Evolutionary conservation across 2,888 invertebrate species (phyloP).

Genomic region (Athalia rosae): DNA sequence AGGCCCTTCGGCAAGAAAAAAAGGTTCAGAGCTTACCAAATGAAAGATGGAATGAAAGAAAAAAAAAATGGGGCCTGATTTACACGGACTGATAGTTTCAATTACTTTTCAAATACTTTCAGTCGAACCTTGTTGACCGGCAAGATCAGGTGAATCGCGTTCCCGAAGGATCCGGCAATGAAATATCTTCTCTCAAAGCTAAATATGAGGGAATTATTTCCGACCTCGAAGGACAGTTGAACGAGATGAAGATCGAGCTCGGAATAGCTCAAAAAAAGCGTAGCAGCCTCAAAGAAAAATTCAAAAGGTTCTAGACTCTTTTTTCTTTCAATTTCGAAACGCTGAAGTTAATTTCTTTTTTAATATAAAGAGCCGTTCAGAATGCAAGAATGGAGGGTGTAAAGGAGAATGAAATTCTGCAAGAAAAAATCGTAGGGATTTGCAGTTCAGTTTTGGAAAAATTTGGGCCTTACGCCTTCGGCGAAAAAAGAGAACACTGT

Average conservation of each 20-base stretch:
- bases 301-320: conserved; percentile 50
- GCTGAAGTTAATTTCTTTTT: too few relatives aligned
- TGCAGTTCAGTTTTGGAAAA: conserved; percentile 57
- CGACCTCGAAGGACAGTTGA: conserved; percentile 54
- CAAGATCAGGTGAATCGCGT: background rate
- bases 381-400: conserved; percentile 50
- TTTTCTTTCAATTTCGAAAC: background rate
- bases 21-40: conserved; percentile 17
- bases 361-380: conserved; percentile 50
- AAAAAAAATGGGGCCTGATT: too few relatives aligned
- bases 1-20: conserved; percentile 54
- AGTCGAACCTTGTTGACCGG: conserved; percentile 13
- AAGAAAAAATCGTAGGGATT: conserved; percentile 56
- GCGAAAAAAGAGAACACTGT: conserved; percentile 13
- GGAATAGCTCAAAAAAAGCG: conserved; percentile 52
- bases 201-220: conserved; percentile 53
- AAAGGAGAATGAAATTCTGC: conserved; percentile 54
- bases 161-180: background rate
- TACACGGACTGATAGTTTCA: background rate
- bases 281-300: conserved; percentile 51
- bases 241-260: conserved; percentile 49
- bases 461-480: conserved; percentile 50
- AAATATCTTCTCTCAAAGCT: conserved; percentile 42
- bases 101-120: background rate
- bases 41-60: too few relatives aligned